phyloP scores from a whole-genome alignment of 2,113 vertebrate species.

The Hemiscyllium ocellatum region DNA sequence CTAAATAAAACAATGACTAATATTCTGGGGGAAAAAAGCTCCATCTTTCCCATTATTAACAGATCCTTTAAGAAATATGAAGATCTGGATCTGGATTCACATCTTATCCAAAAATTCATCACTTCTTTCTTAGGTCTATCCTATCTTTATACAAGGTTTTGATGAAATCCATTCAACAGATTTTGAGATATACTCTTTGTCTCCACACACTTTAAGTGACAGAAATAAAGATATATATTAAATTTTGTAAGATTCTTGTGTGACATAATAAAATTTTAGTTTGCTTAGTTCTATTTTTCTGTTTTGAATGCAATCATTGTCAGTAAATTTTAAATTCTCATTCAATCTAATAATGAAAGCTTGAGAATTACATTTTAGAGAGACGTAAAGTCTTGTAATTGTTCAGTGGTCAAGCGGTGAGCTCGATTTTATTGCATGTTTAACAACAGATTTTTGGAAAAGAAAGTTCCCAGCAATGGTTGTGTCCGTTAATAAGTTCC shows the following conservation, averaged over 20 bases:
- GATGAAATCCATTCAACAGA: too few species aligned
- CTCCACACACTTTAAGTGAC: too few species aligned
- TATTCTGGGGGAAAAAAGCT: too few species aligned
- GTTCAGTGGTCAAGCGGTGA: conserved; percentile 40
- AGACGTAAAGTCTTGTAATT: conserved; percentile 38
- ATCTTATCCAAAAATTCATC: too few species aligned
- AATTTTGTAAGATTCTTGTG: neutral
- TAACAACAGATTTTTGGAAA: conserved; percentile 47
- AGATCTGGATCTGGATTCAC: too few species aligned
- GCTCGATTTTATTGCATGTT: conserved; percentile 47
- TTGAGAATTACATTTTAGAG: neutral
- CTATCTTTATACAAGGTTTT: too few species aligned
- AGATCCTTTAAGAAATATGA: too few species aligned
- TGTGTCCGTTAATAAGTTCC: conserved; percentile 56
- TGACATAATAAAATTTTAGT: neutral
- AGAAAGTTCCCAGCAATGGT: conserved; percentile 46
- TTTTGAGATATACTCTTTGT: too few species aligned
- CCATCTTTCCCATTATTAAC: too few species aligned
- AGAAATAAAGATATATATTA: too few species aligned
- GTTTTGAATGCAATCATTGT: neutral
- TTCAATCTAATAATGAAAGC: neutral
- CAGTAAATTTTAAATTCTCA: neutral
- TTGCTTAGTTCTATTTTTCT: neutral
- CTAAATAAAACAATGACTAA: too few species aligned
- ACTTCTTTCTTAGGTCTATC: too few species aligned